Evolutionary conservation across 1,140 invertebrate species (phyloP).

Genomic region (Apis laboriosa): DNA sequence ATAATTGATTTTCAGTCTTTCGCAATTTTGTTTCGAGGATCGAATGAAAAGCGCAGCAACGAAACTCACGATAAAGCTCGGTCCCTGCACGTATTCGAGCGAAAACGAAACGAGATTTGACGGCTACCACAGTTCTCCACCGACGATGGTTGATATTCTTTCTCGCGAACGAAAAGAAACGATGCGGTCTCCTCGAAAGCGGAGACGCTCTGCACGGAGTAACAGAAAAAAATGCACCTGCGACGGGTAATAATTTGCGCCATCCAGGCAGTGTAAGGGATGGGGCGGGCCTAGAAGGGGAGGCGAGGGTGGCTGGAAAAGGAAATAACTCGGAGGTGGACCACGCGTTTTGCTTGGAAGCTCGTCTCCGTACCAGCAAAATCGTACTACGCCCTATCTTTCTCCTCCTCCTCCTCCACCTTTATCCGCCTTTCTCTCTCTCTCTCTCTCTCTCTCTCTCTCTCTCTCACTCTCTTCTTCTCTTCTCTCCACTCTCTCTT

Average conservation of each 20-base stretch:
- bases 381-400: slow-evolving; percentile 67
- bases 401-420: slow-evolving; percentile 51
- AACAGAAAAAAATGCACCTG: slow-evolving; percentile 76
- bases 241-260: slow-evolving; percentile 78
- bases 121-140: slow-evolving; percentile 3
- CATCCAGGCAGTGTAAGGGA: slow-evolving; percentile 69
- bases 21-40: background rate
- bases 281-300: background rate
- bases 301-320: slow-evolving; percentile 64
- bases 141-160: slow-evolving; percentile 47
- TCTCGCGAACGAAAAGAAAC: slow-evolving; percentile 14
- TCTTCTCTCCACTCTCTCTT: slow-evolving; percentile 41
- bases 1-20: background rate
- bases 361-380: slow-evolving; percentile 75
- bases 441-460: slow-evolving; percentile 39
- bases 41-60: background rate
- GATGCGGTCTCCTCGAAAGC: slow-evolving; percentile 14
- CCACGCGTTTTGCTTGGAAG: slow-evolving; percentile 75
- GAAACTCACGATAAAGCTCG: background rate
- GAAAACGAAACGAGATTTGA: background rate
- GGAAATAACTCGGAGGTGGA: slow-evolving; percentile 77
- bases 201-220: slow-evolving; percentile 8
- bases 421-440: slow-evolving; percentile 17
- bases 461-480: background rate
- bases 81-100: too few species aligned